Base-by-base conservation (phyloP, 1,140 invertebrate species). In the Drosophila varians region DNA sequence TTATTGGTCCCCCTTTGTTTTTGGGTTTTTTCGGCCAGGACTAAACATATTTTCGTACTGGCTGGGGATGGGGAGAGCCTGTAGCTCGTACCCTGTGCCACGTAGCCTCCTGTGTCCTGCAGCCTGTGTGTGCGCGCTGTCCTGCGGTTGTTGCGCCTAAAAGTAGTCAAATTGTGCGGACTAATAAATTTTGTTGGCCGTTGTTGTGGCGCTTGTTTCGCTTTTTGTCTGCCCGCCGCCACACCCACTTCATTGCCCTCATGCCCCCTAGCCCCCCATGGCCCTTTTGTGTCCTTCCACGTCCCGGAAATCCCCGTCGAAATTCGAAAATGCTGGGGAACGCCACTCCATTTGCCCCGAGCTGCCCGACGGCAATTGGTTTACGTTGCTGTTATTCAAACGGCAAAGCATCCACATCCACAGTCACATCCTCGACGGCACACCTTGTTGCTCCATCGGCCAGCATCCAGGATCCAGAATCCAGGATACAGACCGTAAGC, bases 101-200 rank as follows among this genome's bases (percentile, higher is more conserved):
- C 14, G 12, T 7, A 38, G 36, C 36, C n/a, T 11, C 34, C 34
- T 4, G 34, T 3, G 19, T 47, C 25, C 46, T 42, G 38, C 16
- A 42, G 38, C 38, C 38, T 42, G 14, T 42, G 38, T 42, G 51
- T 52, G 58, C 16, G 74, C 47, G 38, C 49, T 66, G 74, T 72
- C 75, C 80, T 84, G 80, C 77, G 80, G 80, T 87, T 84, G 77
- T 87, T 87, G 80, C 82, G 80, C 82, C 80, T 84, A 84, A 84
- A 84, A 84, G 80, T 84, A 87, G 80, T 84, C 80, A 84, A 84
- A 84, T 84, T 84, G 80, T 84, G 80, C 80, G 80, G 80, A 84
- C 80, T 84, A 84, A 84, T 84, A 84, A 84, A 84, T 84, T 84
- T 84, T 84, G 80, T 84, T 84, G 80, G 57, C 75, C 47, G 78